Evolutionary conservation across 2,113 vertebrate species (phyloP), one percentile per base, ranked within the genome.

Genomic region (Etheostoma spectabile): DNA sequence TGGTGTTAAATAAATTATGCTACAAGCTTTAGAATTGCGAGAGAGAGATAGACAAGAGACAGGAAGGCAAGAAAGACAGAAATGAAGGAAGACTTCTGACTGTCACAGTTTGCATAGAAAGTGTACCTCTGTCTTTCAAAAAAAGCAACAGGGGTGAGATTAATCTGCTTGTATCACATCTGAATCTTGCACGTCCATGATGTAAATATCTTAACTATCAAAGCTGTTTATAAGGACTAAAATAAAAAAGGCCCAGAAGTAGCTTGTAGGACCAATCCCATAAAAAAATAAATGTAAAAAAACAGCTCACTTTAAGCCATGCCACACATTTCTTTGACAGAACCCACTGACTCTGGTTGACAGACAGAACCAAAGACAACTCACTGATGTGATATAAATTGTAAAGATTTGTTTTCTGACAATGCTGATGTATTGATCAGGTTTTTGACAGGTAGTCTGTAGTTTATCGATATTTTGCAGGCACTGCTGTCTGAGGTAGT

Each of bases 311-410:
- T 13, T 76, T 76, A 33, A 71, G 5, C 45, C 22, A 1, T 61
- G 64, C 61, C 66, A 18, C 62, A 13, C 60, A 69, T 62, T 77
- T 70, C 46, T 52, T 51, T 24, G 53, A 77, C 76, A 64, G 69
- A 67, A 52, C 63, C 63, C 59, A 67, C 10, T 49, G 65, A 38
- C 16, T 64, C 35, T 7, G 30, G 18, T 1, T 49, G 62, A 82
- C 52, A 24, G 70, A 56, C 24, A 42, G 53, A 67, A 13, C 59
- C 66, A 79, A 86, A 55, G 78, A 53, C 81, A 51, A 72, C 55
- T 59, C 10, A 35, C 83, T 84, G 85, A 89, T 70, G 48, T n/a
- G 69, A 65, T 61, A 74, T 55, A 63, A 84, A 76, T 75, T 46
- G 8, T 15, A 45, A 75, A 13, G 59, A 61, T 78, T 81, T 79